Conservation (phyloP, 2,797 vertebrate species). For the Mastacembelus armatus region DNA sequence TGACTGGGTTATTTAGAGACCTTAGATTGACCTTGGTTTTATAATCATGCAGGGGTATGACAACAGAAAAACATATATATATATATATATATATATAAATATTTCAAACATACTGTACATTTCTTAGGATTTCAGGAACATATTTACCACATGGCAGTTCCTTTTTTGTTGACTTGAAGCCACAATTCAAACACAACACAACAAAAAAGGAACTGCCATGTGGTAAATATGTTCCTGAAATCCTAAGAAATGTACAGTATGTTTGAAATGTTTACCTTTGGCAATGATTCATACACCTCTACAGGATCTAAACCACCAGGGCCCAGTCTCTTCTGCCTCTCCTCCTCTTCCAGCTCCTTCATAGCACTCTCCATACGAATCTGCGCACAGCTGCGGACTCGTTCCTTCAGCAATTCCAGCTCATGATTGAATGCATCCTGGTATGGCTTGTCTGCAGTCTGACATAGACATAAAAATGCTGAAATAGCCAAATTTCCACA, state of each 20-base stretch:
- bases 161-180: not conserved
- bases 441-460: constrained; percentile 90
- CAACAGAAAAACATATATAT: too few species aligned
- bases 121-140: not conserved
- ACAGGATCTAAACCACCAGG: constrained; percentile 91
- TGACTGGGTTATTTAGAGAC: too few species aligned
- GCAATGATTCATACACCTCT: constrained; percentile 89
- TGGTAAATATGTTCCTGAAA: not conserved
- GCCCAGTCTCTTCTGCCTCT: constrained; percentile 86
- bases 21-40: too few species aligned
- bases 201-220: not conserved
- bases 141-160: not conserved
- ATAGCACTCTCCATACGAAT: constrained; percentile 84
- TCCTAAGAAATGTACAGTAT: not conserved
- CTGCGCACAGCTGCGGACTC: constrained; percentile 85
- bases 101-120: not conserved
- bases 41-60: too few species aligned
- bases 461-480: constrained; percentile 1
- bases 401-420: constrained; percentile 89
- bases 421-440: constrained; percentile 89
- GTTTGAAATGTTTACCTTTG: constrained; percentile 78
- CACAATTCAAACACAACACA: too few species aligned
- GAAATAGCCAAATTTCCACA: not conserved
- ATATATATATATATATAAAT: too few species aligned
- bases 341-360: constrained; percentile 90